These are phyloP conservation scores for Ceuthmochares aereus DNA, from an alignment of 2,113 vertebrate genomes.

Conservation along the genomic window DNA sequence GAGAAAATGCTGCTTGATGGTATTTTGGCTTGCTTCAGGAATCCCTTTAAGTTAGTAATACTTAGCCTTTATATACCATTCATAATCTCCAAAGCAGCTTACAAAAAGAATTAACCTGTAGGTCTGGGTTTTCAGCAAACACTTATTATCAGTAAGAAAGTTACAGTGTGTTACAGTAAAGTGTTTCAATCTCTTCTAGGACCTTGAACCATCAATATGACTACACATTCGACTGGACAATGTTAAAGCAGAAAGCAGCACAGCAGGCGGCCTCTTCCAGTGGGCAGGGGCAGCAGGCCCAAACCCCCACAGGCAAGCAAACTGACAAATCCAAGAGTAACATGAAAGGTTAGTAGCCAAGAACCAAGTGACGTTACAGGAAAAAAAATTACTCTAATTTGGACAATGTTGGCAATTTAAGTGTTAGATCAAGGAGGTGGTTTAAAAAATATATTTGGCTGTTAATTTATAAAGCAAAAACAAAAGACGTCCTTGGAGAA, in stretches of 20 bases:
- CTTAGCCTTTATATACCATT: neutral
- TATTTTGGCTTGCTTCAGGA: constrained; percentile 4
- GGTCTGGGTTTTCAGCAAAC: neutral
- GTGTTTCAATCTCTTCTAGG: constrained; percentile 73
- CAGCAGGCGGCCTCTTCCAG: constrained; percentile 98
- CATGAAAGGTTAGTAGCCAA: constrained; percentile 99
- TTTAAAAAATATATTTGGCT: constrained; percentile 87
- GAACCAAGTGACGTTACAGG: constrained; percentile 97
- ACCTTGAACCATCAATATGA: constrained; percentile 99
- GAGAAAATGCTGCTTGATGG: neutral
- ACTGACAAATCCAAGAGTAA: constrained; percentile 99
- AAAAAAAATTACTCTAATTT: constrained; percentile 83
- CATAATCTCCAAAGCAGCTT: constrained; percentile 9
- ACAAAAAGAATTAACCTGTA: neutral
- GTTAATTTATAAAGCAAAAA: constrained; percentile 81
- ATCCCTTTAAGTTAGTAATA: constrained; percentile 8
- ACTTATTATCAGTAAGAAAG: neutral
- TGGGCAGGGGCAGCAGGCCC: constrained; percentile 98
- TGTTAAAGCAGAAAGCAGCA: constrained; percentile 99
- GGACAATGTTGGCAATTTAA: constrained; percentile 77
- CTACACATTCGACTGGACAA: constrained; percentile 99
- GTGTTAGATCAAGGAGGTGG: constrained; percentile 90
- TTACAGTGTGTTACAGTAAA: neutral
- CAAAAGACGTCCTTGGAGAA: constrained; percentile 99
- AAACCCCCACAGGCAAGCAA: constrained; percentile 99